Evolutionary conservation across 1,140 invertebrate genomes (phyloP).

Genomic region (Drosophila quadrilineata): DNA sequence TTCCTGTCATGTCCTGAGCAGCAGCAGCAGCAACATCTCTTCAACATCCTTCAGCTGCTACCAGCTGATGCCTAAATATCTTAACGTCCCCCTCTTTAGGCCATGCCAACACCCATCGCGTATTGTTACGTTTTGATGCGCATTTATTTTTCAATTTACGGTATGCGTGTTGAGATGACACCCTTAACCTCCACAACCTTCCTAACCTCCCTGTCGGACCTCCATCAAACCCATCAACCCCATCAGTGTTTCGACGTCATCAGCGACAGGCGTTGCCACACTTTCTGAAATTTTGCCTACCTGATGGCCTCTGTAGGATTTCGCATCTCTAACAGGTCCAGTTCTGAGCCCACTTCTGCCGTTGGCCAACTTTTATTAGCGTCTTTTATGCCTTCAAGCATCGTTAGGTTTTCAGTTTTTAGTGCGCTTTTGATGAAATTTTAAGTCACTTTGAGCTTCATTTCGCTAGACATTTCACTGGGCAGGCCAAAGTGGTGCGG

Average conservation of each 20-base stretch:
- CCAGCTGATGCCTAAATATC: conserved; percentile 43
- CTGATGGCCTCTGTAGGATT: background rate
- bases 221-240: conserved; percentile 12
- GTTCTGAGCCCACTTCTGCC: background rate
- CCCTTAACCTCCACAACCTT: conserved; percentile 14
- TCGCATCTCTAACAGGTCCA: too few relatives aligned
- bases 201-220: conserved; percentile 6
- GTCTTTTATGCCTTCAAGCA: conserved; percentile 60
- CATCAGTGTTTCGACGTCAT: conserved; percentile 41
- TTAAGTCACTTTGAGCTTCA: conserved; percentile 10
- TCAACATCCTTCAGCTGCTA: conserved; percentile 10
- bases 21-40: too few relatives aligned
- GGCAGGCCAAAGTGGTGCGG: too few relatives aligned
- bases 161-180: conserved; percentile 43
- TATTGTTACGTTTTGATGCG: conserved; percentile 53
- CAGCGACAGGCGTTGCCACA: conserved; percentile 35
- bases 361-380: conserved; percentile 56
- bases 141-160: conserved; percentile 69
- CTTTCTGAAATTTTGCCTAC: conserved; percentile 16
- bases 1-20: conserved; percentile 45
- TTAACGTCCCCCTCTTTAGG: background rate
- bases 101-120: conserved; percentile 2
- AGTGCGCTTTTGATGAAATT: conserved; percentile 29
- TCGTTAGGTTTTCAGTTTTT: conserved; percentile 45
- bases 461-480: background rate